A percentile compares a stretch with the other conserved stretches of the same genome.
Conservation (phyloP, 2,888 invertebrate species). For the Globia sparganii region DNA sequence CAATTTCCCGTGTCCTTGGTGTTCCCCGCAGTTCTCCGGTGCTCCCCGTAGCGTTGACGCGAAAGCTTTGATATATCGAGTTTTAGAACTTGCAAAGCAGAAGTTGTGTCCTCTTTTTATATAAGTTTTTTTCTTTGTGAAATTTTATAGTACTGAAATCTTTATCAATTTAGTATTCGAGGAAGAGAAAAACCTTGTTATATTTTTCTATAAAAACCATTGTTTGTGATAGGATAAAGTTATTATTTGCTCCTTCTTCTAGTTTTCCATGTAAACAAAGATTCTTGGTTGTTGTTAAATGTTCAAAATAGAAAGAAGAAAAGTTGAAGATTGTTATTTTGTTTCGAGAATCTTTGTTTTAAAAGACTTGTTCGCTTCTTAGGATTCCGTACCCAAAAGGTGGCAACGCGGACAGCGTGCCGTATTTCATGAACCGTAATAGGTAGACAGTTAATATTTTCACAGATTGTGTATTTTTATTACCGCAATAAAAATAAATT, state of each 20-base stretch:
- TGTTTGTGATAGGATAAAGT: not conserved
- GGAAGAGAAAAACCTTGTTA: not conserved
- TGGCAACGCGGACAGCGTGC: no score
- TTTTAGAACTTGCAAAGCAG: slow-evolving; percentile 20
- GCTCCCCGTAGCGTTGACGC: not conserved
- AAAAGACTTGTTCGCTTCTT: no score
- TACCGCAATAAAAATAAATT: no score
- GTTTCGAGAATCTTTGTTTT: not conserved
- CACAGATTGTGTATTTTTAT: no score
- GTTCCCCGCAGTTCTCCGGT: not conserved
- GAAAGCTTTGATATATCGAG: slow-evolving; percentile 27
- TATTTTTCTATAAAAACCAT: slow-evolving; percentile 7
- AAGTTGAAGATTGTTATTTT: not conserved
- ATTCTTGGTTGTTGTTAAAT: not conserved
- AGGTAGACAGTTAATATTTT: no score
- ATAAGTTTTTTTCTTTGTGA: slow-evolving; percentile 4
- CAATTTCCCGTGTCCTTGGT: not conserved
- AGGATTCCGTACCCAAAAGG: no score
- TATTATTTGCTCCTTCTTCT: not conserved
- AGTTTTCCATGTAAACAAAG: not conserved
- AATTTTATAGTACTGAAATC: slow-evolving; percentile 12
- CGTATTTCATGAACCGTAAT: no score
- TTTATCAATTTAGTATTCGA: slow-evolving; percentile 26
- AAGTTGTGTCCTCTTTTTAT: not conserved
- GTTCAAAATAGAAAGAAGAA: not conserved